Evolutionary conservation across 2,113 vertebrate species (phyloP).

Genomic region (Prunella fulvescens): DNA sequence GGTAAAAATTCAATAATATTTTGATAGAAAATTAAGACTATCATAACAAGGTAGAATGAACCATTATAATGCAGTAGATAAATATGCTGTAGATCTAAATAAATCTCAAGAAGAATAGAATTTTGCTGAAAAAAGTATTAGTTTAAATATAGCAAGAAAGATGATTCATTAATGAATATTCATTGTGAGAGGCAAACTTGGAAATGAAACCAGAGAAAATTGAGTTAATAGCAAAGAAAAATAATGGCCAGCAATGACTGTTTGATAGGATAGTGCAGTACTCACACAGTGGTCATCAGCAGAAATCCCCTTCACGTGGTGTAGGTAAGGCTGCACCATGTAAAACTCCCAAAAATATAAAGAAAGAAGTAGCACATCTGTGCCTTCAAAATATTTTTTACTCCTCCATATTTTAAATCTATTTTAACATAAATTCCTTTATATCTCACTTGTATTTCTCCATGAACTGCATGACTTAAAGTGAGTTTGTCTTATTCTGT

Average conservation of each 20-base stretch:
- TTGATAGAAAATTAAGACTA: not conserved
- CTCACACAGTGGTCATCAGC: not conserved
- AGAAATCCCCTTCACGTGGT: not conserved
- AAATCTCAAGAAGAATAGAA: not conserved
- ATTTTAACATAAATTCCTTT: not conserved
- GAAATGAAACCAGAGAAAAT: not conserved
- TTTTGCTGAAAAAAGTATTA: not conserved
- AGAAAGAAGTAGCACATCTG: not conserved
- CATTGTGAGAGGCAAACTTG: not conserved
- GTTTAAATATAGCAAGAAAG: not conserved
- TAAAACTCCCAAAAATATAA: not conserved
- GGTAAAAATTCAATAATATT: not conserved
- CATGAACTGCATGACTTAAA: not conserved
- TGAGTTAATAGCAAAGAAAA: not conserved
- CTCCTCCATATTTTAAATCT: not conserved
- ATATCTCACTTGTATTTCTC: not conserved
- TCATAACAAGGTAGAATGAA: not conserved
- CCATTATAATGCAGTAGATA: not conserved
- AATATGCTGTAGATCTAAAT: not conserved
- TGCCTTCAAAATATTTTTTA: not conserved
- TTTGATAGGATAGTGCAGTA: not conserved
- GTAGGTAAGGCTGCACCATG: not conserved
- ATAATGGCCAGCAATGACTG: not conserved
- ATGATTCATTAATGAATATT: constrained; percentile 7
- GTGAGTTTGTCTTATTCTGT: not conserved